phyloP scores from a whole-genome alignment of 2,113 vertebrate genomes.

The Pelobates fuscus region DNA sequence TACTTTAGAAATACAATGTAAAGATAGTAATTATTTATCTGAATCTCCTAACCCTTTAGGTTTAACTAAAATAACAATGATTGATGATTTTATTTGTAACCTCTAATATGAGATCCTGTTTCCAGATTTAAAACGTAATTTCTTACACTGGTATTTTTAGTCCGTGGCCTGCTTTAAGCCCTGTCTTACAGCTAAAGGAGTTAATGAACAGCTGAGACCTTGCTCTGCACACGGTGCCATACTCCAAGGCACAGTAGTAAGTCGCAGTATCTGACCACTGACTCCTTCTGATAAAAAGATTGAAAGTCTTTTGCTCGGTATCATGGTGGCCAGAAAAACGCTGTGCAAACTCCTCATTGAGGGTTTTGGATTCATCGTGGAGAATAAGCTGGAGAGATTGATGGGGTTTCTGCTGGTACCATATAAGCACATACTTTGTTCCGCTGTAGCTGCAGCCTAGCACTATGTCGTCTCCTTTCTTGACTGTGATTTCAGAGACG shows the following conservation, averaged over 20 bases:
- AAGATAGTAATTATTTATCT: too few relatives aligned
- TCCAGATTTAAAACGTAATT: too few relatives aligned
- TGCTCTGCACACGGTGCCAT: conserved; percentile 15
- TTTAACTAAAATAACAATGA: too few relatives aligned
- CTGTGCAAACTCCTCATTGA: conserved; percentile 5
- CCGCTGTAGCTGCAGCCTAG: conserved; percentile 10
- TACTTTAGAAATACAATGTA: too few relatives aligned
- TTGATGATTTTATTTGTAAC: too few relatives aligned
- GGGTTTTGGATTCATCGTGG: conserved; percentile 31
- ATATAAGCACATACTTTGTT: conserved; percentile 38
- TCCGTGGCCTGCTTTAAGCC: too few relatives aligned
- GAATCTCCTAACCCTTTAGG: too few relatives aligned
- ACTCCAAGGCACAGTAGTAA: conserved; percentile 37
- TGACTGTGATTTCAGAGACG: background rate
- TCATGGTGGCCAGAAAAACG: conserved; percentile 18
- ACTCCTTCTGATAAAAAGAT: conserved; percentile 20
- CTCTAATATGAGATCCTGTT: too few relatives aligned
- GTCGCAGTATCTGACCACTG: conserved; percentile 15
- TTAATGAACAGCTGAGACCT: background rate
- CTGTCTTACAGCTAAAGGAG: background rate
- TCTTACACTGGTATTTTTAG: too few relatives aligned
- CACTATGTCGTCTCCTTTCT: background rate
- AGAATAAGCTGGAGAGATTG: conserved; percentile 26
- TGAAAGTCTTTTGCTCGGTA: conserved; percentile 2
- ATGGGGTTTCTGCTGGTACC: conserved; percentile 27